Percentiles rank a stretch among this genome's conserved stretches.
Evolutionary conservation across 2,888 invertebrate species (phyloP).

Genomic region (Epicampocera succincta): DNA sequence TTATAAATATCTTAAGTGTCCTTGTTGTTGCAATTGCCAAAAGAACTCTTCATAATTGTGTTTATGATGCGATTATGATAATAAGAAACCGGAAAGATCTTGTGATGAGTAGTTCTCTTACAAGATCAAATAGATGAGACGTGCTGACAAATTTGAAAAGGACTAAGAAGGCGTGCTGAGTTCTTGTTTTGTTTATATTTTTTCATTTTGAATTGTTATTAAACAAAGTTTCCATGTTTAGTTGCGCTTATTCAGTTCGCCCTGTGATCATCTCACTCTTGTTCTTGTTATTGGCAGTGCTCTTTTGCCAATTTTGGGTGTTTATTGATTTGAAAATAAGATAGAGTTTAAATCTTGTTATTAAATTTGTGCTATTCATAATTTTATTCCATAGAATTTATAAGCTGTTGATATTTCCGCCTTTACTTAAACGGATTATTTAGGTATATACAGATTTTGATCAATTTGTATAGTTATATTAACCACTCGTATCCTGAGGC

Average conservation of each 20-base stretch:
- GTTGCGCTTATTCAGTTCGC: slow-evolving; percentile 52
- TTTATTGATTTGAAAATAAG: slow-evolving; percentile 28
- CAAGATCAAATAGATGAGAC: slow-evolving; percentile 53
- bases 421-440: slow-evolving; percentile 24
- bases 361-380: slow-evolving; percentile 50
- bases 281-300: slow-evolving; percentile 40
- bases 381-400: slow-evolving; percentile 23
- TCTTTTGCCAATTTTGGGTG: slow-evolving; percentile 45
- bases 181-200: slow-evolving; percentile 3
- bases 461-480: too few relatives aligned
- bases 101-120: slow-evolving; percentile 23
- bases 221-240: slow-evolving; percentile 28
- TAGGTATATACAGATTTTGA: neutral
- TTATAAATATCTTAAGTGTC: slow-evolving; percentile 46
- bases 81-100: slow-evolving; percentile 71
- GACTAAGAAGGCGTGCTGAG: slow-evolving; percentile 34
- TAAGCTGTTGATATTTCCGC: slow-evolving; percentile 53
- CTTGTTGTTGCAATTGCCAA: slow-evolving; percentile 41
- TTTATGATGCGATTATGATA: slow-evolving; percentile 75
- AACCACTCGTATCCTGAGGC: too few relatives aligned
- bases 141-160: slow-evolving; percentile 78
- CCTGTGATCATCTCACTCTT: slow-evolving; percentile 19
- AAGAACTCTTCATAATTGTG: slow-evolving; percentile 49
- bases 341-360: slow-evolving; percentile 63
- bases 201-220: slow-evolving; percentile 13